Percentiles rank a stretch among this genome's conserved stretches.
Conservation (phyloP, 1,140 invertebrate genomes). For the Macrosteles quadrilineatus region DNA sequence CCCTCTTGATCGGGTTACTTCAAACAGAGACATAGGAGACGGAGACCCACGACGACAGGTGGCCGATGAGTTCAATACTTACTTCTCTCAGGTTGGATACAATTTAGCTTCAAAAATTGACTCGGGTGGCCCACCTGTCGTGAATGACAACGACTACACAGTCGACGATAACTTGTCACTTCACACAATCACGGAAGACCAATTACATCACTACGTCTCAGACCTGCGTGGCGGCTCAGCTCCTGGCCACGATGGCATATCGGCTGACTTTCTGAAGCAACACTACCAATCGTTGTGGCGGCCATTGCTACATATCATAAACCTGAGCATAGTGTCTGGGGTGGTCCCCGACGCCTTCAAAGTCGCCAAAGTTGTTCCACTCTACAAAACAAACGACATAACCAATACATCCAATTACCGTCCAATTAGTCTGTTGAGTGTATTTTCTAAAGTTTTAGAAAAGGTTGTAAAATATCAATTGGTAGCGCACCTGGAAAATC, state of each 20-base stretch:
- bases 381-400: conserved; percentile 12
- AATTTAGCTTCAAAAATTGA: background rate
- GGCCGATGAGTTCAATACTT: background rate
- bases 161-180: background rate
- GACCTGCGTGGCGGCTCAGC: conserved; percentile 15
- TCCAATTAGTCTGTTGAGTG: conserved; percentile 8
- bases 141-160: background rate
- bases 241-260: background rate
- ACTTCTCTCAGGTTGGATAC: background rate
- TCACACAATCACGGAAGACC: background rate
- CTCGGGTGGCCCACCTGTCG: background rate
- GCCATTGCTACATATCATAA: conserved; percentile 7
- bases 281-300: background rate
- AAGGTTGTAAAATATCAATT: conserved; percentile 19
- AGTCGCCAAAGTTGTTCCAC: conserved; percentile 11
- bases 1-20: background rate
- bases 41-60: background rate
- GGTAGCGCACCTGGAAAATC: background rate
- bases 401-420: background rate
- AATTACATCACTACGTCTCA: background rate
- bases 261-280: conserved; percentile 5
- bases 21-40: background rate
- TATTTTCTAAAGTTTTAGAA: conserved; percentile 4
- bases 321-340: conserved; percentile 3
- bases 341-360: conserved; percentile 11